Percentiles rank a stretch among this genome's conserved stretches.
These are phyloP conservation scores for Brachycybe producta DNA, from an alignment of 2,888 invertebrate genomes.

Conservation along the genomic window DNA sequence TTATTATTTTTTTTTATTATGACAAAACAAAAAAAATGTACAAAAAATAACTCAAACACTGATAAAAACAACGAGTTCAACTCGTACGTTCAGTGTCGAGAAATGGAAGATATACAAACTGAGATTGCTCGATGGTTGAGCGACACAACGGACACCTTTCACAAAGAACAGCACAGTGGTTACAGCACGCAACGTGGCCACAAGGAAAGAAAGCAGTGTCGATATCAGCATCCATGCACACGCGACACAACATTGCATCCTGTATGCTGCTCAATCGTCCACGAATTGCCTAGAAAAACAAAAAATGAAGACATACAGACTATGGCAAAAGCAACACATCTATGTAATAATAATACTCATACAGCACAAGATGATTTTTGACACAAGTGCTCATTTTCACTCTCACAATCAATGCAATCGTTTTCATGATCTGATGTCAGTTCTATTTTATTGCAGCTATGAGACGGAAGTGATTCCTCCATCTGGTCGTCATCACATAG, in stretches of 20 bases:
- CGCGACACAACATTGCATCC: slow-evolving; percentile 65
- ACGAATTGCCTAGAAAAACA: slow-evolving; percentile 40
- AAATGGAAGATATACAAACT: slow-evolving; percentile 53
- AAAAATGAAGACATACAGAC: slow-evolving; percentile 11
- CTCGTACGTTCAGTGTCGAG: too few species aligned
- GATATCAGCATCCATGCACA: slow-evolving; percentile 73
- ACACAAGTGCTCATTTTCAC: slow-evolving; percentile 22
- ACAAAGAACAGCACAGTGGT: slow-evolving; percentile 58
- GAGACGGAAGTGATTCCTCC: too few species aligned
- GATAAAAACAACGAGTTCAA: too few species aligned
- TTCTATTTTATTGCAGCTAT: too few species aligned
- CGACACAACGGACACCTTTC: slow-evolving; percentile 63
- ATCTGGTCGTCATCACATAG: too few species aligned
- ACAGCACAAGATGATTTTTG: background rate
- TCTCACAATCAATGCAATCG: slow-evolving; percentile 1
- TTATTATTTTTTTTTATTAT: too few species aligned
- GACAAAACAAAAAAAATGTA: too few species aligned
- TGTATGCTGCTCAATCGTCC: slow-evolving; percentile 43
- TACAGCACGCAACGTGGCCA: slow-evolving; percentile 73
- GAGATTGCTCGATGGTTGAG: slow-evolving; percentile 51
- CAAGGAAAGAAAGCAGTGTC: slow-evolving; percentile 77
- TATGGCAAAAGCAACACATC: background rate
- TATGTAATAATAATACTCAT: background rate
- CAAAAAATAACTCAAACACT: too few species aligned
- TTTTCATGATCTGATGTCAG: too few species aligned